Evolutionary conservation across 37 sponge, comb jelly and placozoan species (phyloP), one percentile per base, ranked within the genome.

Genomic region (Lycopodina hypogea): DNA sequence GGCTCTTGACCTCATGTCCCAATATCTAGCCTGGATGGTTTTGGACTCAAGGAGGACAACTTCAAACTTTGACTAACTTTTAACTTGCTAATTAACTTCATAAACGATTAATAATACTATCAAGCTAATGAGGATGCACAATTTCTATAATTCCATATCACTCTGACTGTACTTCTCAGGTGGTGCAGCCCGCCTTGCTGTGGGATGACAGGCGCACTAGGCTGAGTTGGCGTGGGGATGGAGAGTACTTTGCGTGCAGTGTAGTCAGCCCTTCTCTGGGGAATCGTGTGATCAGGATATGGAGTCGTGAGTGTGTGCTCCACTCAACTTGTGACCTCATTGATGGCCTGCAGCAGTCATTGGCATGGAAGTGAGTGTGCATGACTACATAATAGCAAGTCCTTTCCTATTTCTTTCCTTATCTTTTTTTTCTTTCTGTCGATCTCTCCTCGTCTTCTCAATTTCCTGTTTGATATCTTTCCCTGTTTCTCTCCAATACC

Each of bases 211-310:
- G 78, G 28, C 66, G 59, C 37, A 62, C 91, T 0, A 62, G 92
- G 17, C 64, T 99, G 26, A 89, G 90, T 42, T 99, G 99, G 99
- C 76, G 93, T 24, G 99, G 93, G 56, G 96, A 99, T 72, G 99
- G 99, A 29, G 95, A 99, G 83, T 93, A 83, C 68, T 96, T 99
- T 89, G 94, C 66, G 4, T 82, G 86, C 71, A 87, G 84, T 59
- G 75, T 81, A 22, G 56, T 97, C 28, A 72, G 81, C 24, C 80
- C 86, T 11, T 60, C n/a, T 18, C 56, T 57, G 70, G 88, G 85
- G 0, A 58, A 45, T 28, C 82, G 99, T 3, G 38, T 60, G 34
- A 3, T 98, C 14, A 79, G 92, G 22, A 87, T 99, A 67, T 99
- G 90, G 88, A 94, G 83, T 33, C 55, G 96, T 42, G 96, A 96